Base-by-base conservation (phyloP, 2,797 vertebrate genomes). In the Leuciscus waleckii region DNA sequence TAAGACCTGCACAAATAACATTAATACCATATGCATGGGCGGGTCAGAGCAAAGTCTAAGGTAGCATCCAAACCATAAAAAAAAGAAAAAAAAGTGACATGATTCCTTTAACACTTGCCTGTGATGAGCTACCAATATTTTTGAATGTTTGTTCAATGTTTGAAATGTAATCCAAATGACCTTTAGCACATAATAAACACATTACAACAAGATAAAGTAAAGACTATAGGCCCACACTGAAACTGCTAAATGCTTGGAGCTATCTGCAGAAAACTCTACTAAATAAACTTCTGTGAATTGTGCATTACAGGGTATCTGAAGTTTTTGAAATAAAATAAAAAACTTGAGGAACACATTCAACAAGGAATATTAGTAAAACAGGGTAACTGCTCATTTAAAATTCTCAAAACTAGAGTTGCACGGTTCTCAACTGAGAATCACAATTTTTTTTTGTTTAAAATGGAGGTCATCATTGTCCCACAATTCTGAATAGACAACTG, bases 101-200 rank as follows among this genome's bases (percentile, higher is more conserved):
- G 54, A 58, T 58, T 3, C 21, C 2, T 58, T 58, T 26, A 26
- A 71, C 39, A 71, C 21, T 8, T 26, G 39, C n/a, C 7, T 10
- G n/a, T 29, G 7, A 29, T 73, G 43, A 74, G 43, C 71, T 5
- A 32, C 16, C 14, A 8, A 5, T 49, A 29, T 74, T 46, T 49
- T 14, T 16, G 0, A 5, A 49, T 51, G 49, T 51, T 17, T 7
- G 6, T 51, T 17, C 49, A 51, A 49, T 5, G 43, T 73, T 73
- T 73, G n/a, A 73, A 49, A 73, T 32, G n/a, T 73, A 49, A 29
- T 19, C 43, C 26, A 32, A 74, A 29, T 51, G 1, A 51, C 26
- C 71, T 74, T 74, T 51, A 16, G 16, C 71, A 51, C 26, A 73
- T 29, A n/a, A 73, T 73, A 51, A 74, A 51, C 26, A 29, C 43